Evolutionary conservation across 2,113 vertebrate genomes (phyloP).

Genomic region (Athene cunicularia): DNA sequence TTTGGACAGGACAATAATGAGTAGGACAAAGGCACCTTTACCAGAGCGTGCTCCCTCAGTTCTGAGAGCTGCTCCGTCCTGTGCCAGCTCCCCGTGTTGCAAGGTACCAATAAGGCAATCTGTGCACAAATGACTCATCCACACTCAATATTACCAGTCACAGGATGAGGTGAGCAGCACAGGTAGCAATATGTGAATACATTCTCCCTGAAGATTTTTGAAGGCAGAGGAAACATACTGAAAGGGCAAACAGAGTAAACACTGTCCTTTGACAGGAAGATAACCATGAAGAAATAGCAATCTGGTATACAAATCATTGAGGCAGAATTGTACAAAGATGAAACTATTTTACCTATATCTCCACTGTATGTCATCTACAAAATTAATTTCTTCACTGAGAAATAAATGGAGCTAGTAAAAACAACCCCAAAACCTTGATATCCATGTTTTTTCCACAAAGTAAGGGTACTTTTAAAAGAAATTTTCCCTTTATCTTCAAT

Average conservation of each 20-base stretch:
- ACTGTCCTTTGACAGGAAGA: background rate
- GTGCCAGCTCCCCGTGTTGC: background rate
- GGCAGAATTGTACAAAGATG: background rate
- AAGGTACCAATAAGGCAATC: background rate
- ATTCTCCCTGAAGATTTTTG: background rate
- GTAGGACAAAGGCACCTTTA: background rate
- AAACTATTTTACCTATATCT: background rate
- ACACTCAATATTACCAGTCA: background rate
- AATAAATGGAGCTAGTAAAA: background rate
- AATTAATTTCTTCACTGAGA: background rate
- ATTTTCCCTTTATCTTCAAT: background rate
- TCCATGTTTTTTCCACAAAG: background rate
- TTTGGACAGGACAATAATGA: background rate
- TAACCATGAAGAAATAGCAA: background rate
- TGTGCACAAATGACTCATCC: conserved; percentile 30
- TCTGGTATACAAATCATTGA: background rate
- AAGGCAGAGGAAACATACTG: background rate
- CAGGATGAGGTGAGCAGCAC: background rate
- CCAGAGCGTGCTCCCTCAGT: background rate
- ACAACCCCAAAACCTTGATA: background rate
- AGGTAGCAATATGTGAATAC: background rate
- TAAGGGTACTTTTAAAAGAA: background rate
- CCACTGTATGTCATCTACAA: background rate
- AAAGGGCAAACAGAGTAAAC: background rate
- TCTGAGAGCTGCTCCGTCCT: background rate